Percentiles rank a stretch among this genome's conserved stretches.
These are phyloP conservation scores for Adela reaumurella DNA, from an alignment of 2,888 invertebrate genomes.

Conservation along the genomic window DNA sequence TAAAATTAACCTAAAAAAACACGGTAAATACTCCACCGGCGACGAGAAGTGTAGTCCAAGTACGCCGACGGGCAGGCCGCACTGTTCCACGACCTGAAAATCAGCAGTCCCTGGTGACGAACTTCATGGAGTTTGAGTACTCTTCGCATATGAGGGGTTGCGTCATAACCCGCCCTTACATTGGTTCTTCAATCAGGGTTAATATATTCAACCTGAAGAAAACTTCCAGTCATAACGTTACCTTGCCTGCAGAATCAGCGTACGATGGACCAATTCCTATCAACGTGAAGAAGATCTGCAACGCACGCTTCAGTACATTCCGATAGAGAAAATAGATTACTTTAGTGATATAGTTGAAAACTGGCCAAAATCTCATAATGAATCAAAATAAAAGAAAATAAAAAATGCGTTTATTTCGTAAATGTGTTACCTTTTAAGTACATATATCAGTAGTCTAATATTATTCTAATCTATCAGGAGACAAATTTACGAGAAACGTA, in stretches of 20 bases:
- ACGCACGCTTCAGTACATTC: slow-evolving; percentile 1
- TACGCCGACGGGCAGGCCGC: too few species aligned
- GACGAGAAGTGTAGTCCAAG: too few species aligned
- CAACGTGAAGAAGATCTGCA: slow-evolving; percentile 1
- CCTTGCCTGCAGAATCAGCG: slow-evolving; percentile 1
- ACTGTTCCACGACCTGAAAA: too few species aligned
- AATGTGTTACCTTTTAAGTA: too few species aligned
- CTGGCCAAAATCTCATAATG: slow-evolving; percentile 1
- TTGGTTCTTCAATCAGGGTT: background rate
- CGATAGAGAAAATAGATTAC: background rate
- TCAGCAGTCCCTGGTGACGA: too few species aligned
- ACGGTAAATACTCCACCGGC: too few species aligned
- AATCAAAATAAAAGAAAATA: too few species aligned
- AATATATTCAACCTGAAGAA: slow-evolving; percentile 1
- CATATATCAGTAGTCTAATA: too few species aligned
- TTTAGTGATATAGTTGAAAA: slow-evolving; percentile 1
- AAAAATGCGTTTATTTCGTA: too few species aligned
- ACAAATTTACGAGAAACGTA: too few species aligned
- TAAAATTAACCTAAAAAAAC: too few species aligned
- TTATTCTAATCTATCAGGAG: too few species aligned
- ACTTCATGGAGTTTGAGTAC: slow-evolving; percentile 1
- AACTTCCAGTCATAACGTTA: slow-evolving; percentile 1
- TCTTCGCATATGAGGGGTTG: slow-evolving; percentile 1
- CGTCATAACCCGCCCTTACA: slow-evolving; percentile 1
- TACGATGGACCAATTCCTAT: slow-evolving; percentile 1